Percentiles rank a stretch among this genome's conserved stretches.
Conservation (phyloP, 1,140 invertebrate genomes). For the Cyclargus thomasi region DNA sequence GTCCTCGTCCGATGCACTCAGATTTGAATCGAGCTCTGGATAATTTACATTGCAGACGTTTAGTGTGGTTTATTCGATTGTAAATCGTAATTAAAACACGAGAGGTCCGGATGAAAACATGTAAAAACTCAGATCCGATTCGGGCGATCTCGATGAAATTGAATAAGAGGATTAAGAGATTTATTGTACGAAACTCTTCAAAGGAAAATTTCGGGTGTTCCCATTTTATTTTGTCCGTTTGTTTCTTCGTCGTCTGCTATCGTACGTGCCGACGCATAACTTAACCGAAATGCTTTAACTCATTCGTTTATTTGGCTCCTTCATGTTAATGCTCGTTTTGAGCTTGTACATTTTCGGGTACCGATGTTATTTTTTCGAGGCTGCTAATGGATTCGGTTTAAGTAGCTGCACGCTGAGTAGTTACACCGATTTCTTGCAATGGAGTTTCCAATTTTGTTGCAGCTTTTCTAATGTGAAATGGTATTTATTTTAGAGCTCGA, state of each 20-base stretch:
- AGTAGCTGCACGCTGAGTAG: constrained; percentile 24
- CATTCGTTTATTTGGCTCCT: constrained; percentile 51
- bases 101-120: constrained; percentile 29
- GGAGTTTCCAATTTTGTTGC: constrained; percentile 25
- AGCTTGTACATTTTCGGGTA: constrained; percentile 33
- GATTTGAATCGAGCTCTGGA: background rate
- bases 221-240: constrained; percentile 59
- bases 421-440: constrained; percentile 31
- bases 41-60: background rate
- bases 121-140: constrained; percentile 38
- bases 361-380: constrained; percentile 31
- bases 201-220: constrained; percentile 63
- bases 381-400: constrained; percentile 31
- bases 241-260: constrained; percentile 43
- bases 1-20: constrained; percentile 20
- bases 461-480: constrained; percentile 8
- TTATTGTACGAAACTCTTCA: constrained; percentile 66
- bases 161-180: constrained; percentile 70
- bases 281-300: constrained; percentile 49
- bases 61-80: background rate
- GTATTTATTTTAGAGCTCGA: background rate
- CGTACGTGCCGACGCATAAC: constrained; percentile 61
- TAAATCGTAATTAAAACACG: background rate
- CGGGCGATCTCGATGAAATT: constrained; percentile 68
- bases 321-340: constrained; percentile 44